phyloP scores from a whole-genome alignment of 2,113 vertebrate genomes.

The Otis tarda region DNA sequence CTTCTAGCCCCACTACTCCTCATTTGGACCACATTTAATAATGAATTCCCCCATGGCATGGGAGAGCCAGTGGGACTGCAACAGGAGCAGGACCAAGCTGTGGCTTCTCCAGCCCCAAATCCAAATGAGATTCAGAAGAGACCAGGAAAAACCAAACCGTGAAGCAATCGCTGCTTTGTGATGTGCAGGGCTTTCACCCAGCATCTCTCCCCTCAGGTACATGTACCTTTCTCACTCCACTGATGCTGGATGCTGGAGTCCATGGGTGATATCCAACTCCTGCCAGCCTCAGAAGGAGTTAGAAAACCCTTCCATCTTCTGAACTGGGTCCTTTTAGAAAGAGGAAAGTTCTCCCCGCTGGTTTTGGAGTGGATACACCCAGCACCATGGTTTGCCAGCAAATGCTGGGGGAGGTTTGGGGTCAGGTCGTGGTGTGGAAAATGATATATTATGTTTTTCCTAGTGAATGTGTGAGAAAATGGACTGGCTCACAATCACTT shows the following conservation, averaged over 20 bases:
- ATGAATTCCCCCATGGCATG: neutral
- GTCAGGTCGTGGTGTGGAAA: neutral
- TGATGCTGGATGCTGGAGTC: neutral
- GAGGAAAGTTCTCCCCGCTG: neutral
- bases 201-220: accelerated
- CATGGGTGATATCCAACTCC: accelerated
- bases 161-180: neutral
- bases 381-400: accelerated
- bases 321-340: neutral
- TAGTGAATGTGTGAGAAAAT: neutral
- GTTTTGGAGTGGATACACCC: accelerated
- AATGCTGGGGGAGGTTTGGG: neutral
- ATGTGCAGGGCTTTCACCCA: accelerated
- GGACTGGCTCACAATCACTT: neutral
- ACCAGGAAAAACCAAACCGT: accelerated
- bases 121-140: neutral
- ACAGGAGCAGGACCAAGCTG: neutral
- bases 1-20: neutral
- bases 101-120: neutral
- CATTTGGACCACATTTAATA: neutral
- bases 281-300: accelerated
- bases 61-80: neutral
- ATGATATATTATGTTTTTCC: neutral
- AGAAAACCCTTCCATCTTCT: neutral
- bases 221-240: accelerated